These are phyloP conservation scores for Calephelis virginiensis DNA, from an alignment of 1,140 invertebrate genomes.

Conservation along the genomic window DNA sequence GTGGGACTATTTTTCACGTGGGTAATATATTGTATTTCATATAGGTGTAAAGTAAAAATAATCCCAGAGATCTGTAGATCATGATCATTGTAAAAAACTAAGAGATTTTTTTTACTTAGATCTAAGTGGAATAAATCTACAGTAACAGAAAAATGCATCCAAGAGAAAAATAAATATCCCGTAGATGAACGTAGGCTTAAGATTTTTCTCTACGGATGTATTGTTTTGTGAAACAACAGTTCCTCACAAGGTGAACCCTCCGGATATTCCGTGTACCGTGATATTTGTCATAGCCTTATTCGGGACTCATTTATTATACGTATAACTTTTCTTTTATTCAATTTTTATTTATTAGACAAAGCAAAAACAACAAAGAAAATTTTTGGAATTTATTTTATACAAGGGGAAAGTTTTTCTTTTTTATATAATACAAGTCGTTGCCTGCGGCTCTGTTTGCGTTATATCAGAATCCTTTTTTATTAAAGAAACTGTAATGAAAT, in stretches of 20 bases:
- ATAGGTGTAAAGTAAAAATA: no score
- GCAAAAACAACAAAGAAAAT: constrained; percentile 1
- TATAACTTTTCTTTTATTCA: constrained; percentile 16
- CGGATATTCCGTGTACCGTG: constrained; percentile 22
- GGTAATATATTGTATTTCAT: no score
- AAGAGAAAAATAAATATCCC: constrained; percentile 45
- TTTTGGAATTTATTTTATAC: no score
- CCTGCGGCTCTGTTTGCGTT: no score
- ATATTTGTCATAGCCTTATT: constrained; percentile 7
- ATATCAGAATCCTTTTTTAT: neutral
- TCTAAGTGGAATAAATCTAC: constrained; percentile 29
- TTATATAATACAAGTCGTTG: no score
- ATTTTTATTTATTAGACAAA: constrained; percentile 8
- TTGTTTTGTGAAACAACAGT: constrained; percentile 41
- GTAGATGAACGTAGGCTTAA: constrained; percentile 35
- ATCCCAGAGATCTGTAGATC: neutral
- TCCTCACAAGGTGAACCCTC: constrained; percentile 31
- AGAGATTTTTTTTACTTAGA: neutral
- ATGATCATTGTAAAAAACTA: neutral
- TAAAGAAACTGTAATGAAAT: no score
- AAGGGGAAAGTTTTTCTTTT: no score
- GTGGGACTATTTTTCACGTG: no score
- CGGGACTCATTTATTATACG: constrained; percentile 12
- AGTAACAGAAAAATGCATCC: constrained; percentile 36
- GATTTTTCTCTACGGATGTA: constrained; percentile 33